Evolutionary conservation across 2,888 invertebrate species (phyloP).

Genomic region (Epicampocera succincta): DNA sequence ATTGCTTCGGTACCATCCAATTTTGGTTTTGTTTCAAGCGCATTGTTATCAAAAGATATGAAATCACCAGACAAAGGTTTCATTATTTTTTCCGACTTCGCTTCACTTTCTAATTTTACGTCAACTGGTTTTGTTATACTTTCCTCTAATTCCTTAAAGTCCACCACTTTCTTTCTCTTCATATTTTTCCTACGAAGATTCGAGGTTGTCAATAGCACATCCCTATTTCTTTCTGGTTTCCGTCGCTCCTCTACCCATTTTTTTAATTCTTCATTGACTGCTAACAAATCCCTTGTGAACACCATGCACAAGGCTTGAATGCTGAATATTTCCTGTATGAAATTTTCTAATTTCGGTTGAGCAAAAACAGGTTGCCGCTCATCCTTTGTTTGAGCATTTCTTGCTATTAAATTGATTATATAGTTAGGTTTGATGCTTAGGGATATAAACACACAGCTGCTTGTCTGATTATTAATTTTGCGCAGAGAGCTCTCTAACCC

Average conservation of each 20-base stretch:
- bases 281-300: slow-evolving; percentile 70
- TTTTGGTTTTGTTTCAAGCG: slow-evolving; percentile 52
- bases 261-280: slow-evolving; percentile 67
- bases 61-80: slow-evolving; percentile 73
- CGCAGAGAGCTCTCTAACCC: slow-evolving; percentile 76
- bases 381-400: slow-evolving; percentile 72
- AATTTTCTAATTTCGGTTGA: slow-evolving; percentile 74
- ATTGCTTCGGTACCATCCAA: slow-evolving; percentile 58
- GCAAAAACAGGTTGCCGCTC: slow-evolving; percentile 74
- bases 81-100: neutral
- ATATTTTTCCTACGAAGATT: slow-evolving; percentile 33
- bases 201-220: neutral
- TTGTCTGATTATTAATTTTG: slow-evolving; percentile 72
- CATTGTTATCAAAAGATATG: slow-evolving; percentile 72
- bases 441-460: slow-evolving; percentile 75
- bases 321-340: slow-evolving; percentile 74
- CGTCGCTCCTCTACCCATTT: slow-evolving; percentile 72
- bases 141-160: neutral
- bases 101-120: too few relatives aligned
- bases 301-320: slow-evolving; percentile 72
- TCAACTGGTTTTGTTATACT: neutral
- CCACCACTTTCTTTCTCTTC: neutral
- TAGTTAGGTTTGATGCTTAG: slow-evolving; percentile 75
- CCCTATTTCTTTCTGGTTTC: slow-evolving; percentile 25
- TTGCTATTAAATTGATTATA: slow-evolving; percentile 74